Evolutionary conservation across 2,797 vertebrate genomes (phyloP), one percentile per base, ranked within the genome.

Genomic region (Anomalospiza imberbis): DNA sequence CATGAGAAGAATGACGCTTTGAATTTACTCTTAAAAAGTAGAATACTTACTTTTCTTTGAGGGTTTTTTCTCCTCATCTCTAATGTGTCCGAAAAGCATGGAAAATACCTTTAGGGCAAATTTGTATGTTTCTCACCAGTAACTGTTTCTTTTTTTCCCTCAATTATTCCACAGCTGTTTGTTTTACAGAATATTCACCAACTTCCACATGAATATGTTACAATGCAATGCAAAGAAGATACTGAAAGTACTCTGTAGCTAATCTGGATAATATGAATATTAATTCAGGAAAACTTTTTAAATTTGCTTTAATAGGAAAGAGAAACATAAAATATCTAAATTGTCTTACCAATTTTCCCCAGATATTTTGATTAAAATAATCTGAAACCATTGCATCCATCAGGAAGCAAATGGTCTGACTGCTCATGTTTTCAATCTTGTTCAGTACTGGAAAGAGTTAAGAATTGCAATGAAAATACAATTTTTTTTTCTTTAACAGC

Each of bases 1-100:
- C 76, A 80, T 71, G 81, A 97, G 90, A 77, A 90, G 88, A 93
- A 92, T 42, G 50, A 94, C 80, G 94, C 94, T 95, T 90, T 93
- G 88, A 95, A 94, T 92, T 97, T 87, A 91, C 91, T 87, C 91
- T 94, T 94, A 94, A 92, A 95, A 97, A 90, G 94, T 96, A 96
- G 98, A 97, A 97, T 89, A 96, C 97, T 97, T 97, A 96, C 91
- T 97, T 97, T 95, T 65, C 96, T 87, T 93, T 94, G 24, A 77
- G 29, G 22, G 9, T 29, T 72, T 93, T 24, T 29, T 53, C 94
- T 78, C 80, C 53, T 88, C 93, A 84, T 96, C 79, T 94, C 88
- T 81, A 79, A 42, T 53, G 71, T 80, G 54, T 89, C 75, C 32
- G 4, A 86, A 94, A 95, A 92, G 36, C 54, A 76, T 21, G 48